Base-by-base conservation (phyloP, 2,888 invertebrate species). In the Abscondita cerata region DNA sequence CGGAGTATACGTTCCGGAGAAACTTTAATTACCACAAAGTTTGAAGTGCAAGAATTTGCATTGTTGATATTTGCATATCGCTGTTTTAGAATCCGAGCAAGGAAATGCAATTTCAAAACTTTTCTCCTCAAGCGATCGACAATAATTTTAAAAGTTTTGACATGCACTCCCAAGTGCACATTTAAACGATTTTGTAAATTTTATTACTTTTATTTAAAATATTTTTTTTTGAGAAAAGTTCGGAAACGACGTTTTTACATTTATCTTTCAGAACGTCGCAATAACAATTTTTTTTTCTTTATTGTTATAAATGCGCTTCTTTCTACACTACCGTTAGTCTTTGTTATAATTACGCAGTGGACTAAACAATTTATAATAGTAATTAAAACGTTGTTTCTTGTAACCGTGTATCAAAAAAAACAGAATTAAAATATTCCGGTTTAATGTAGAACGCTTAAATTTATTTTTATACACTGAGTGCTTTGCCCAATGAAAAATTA, bases 401-500 rank as follows among this genome's bases (percentile, higher is more conserved):
- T 25, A 6, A 25, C 25, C 25, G 2, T 6, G 6, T 25, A 25
- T 25, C 6, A 25, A 25, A 25, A n/a, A 25, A 25, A 25, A 25
- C 25, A 25, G 58, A 62, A 58, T 62, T 62, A 62, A 62, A 58
- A 58, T 54, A 62, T 54, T 31, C 48, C 31, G n/a, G 36, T 20
- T 36, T 58, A 50, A 53, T 62, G 51, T 38, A 34, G 62, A 16
- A 54, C 57, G 58, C 38, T 54, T 54, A 58, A 62, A 62, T 58
- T 62, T 62, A 58, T 52, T 53, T 62, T 58, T 44, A 52, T 58
- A 47, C 31, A 48, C 50, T 54, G 18, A 33, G 38, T 50, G 41
- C 34, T 36, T 57, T n/a, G 44, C 48, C 34, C 54, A 59, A 63
- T 63, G 59, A 63, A 63, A 59, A 59, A 63, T 63, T 59, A 63